Percentiles rank a stretch among this genome's conserved stretches.
Evolutionary conservation across 2,113 vertebrate genomes (phyloP).

Genomic region (Engraulis encrasicolus): DNA sequence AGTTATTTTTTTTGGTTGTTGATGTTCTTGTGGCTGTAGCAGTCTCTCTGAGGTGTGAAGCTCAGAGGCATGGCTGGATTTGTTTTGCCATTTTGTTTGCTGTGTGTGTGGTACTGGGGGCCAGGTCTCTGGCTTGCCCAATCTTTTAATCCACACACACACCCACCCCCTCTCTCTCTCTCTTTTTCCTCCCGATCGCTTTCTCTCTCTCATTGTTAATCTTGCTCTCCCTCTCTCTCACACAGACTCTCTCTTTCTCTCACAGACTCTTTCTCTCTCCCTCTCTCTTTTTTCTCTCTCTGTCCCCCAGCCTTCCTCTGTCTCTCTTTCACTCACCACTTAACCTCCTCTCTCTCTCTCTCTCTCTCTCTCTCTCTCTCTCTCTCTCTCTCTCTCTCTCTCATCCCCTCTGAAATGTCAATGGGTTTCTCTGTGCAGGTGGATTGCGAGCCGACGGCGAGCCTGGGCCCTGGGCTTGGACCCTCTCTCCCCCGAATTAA

Average conservation of each 20-base stretch:
- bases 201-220: no score
- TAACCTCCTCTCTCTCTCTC: no score
- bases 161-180: no score
- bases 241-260: no score
- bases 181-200: no score
- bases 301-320: neutral
- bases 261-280: no score
- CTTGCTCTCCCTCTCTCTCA: no score
- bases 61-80: neutral
- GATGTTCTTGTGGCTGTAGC: neutral
- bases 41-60: neutral
- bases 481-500: neutral
- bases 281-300: no score
- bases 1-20: neutral
- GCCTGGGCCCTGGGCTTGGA: neutral
- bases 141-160: constrained; percentile 51
- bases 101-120: constrained; percentile 26
- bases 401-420: constrained; percentile 51
- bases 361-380: no score
- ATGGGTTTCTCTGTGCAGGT: constrained; percentile 16
- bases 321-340: no score
- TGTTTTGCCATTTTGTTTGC: constrained; percentile 23
- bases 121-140: constrained; percentile 30
- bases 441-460: neutral
- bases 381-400: no score